Evolutionary conservation across 2,113 vertebrate genomes (phyloP), one percentile per base, ranked within the genome.

Genomic region (Xyliphius kryptos): DNA sequence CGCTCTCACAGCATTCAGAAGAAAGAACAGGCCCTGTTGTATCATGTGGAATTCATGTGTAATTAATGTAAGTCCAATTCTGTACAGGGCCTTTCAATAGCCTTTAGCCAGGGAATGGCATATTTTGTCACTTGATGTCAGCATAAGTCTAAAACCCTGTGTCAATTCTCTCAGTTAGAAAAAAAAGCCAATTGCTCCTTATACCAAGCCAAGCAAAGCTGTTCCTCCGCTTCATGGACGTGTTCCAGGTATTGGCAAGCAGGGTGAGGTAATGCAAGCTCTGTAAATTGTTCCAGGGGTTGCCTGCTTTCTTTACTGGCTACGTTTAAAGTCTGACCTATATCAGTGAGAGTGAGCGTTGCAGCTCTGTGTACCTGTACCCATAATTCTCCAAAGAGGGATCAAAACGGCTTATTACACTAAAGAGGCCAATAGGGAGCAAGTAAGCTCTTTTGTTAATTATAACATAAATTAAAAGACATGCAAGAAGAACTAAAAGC

Each of bases 31-130:
- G 66, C 61, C 56, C 57, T 73, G 70, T 78, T 77, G 78, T 79
- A 78, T 81, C 80, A 76, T 77, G 72, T 57, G 73, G 76, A 77
- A 76, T 78, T 77, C 71, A 60, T 40, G 53, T 82, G 80, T 83
- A 76, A 81, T 81, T 79, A 82, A 72, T 71, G 68, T 63, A 57
- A 73, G 63, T 36, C 63, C 61, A 71, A 72, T 70, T 71, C 73
- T 70, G 62, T 74, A 76, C 69, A 67, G 44, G 43, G 58, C 71
- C 74, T 66, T 63, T 74, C 79, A 77, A 79, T 74, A 77, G 63
- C 76, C 68, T 69, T 69, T 67, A 71, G 56, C 72, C 68, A 61
- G 69, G 76, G 74, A 74, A 66, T 20, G 63, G 51, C 66, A 53
- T 66, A 61, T 60, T 69, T 56, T 67, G 69, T 76, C 57, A 72